These are phyloP conservation scores for Euplagia quadripunctaria DNA, from an alignment of 2,888 invertebrate genomes.

Conservation along the genomic window DNA sequence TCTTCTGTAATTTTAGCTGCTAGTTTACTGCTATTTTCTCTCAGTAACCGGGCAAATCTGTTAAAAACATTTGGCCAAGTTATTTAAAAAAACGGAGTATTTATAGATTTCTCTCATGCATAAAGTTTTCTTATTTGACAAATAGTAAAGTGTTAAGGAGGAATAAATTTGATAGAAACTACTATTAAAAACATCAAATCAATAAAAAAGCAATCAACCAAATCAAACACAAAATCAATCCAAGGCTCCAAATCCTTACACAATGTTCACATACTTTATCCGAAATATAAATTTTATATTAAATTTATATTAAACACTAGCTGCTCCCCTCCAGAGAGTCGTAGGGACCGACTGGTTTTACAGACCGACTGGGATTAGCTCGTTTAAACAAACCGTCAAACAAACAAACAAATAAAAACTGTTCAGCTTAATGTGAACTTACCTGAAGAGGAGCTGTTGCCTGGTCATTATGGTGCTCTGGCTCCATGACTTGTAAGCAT, in stretches of 20 bases:
- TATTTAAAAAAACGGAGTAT: too few relatives aligned
- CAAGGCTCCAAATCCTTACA: background rate
- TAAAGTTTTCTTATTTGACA: background rate
- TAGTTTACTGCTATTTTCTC: conserved; percentile 95
- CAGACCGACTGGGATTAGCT: too few relatives aligned
- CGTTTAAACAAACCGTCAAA: too few relatives aligned
- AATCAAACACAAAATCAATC: background rate
- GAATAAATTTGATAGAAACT: background rate
- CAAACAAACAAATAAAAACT: too few relatives aligned
- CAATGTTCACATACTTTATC: too few relatives aligned
- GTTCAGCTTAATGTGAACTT: conserved; percentile 45
- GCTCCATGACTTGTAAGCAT: conserved; percentile 94
- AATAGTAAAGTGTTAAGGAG: background rate
- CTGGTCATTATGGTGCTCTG: conserved; percentile 96
- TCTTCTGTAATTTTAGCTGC: conserved; percentile 97
- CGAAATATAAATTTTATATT: too few relatives aligned
- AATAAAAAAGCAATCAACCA: too few relatives aligned
- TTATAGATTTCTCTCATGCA: too few relatives aligned
- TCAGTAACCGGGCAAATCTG: conserved; percentile 93
- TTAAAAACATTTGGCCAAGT: conserved; percentile 4
- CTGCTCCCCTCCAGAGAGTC: too few relatives aligned
- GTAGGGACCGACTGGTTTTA: too few relatives aligned
- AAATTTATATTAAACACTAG: too few relatives aligned
- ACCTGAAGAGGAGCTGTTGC: conserved; percentile 97
- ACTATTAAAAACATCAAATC: background rate